phyloP scores from a whole-genome alignment of 2,888 invertebrate genomes.

The Dexiosoma caninum region DNA sequence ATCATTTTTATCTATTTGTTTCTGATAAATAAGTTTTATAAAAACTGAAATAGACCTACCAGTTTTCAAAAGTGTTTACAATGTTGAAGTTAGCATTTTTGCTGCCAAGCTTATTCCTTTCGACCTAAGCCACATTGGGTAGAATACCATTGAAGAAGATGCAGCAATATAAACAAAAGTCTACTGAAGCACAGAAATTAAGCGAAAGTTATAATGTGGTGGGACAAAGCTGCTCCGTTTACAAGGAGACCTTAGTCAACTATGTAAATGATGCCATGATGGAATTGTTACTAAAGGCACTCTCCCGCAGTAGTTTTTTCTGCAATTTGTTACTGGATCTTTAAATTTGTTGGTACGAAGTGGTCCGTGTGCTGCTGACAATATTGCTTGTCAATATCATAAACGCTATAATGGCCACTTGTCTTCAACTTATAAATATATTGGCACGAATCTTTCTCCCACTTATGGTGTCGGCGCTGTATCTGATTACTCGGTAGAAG shows the following conservation, averaged over 20 bases:
- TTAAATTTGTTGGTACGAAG: too few relatives aligned
- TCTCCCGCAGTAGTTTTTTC: too few relatives aligned
- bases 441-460: too few relatives aligned
- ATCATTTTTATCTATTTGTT: not conserved
- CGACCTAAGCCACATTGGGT: constrained; percentile 51
- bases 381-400: too few relatives aligned
- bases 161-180: constrained; percentile 21
- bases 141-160: constrained; percentile 25
- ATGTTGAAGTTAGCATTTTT: constrained; percentile 76
- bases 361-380: too few relatives aligned
- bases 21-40: not conserved
- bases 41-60: not conserved
- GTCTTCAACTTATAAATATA: too few relatives aligned
- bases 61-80: not conserved
- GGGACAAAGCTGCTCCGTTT: not conserved
- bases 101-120: constrained; percentile 33
- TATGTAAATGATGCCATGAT: constrained; percentile 67
- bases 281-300: too few relatives aligned
- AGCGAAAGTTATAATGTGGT: constrained; percentile 57
- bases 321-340: too few relatives aligned
- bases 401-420: too few relatives aligned
- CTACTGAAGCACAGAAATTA: constrained; percentile 29
- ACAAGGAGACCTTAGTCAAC: constrained; percentile 63
- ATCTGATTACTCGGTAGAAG: too few relatives aligned
- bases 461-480: too few relatives aligned